Conservation (phyloP, 2,113 vertebrate species). For the Dasyornis broadbenti region DNA sequence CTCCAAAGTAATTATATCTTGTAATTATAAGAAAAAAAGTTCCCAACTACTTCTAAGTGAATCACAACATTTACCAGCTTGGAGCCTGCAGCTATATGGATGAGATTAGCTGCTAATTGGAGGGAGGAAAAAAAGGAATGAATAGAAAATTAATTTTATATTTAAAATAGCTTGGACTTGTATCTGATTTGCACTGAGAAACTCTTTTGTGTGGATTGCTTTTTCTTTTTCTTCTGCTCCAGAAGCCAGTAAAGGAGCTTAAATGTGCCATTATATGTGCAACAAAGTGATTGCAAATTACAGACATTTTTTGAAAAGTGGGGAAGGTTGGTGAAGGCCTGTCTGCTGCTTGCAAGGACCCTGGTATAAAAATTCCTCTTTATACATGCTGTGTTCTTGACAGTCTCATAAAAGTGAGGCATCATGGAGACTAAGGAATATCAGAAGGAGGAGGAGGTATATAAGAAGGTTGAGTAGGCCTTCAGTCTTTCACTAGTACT, state of each 20-base stretch:
- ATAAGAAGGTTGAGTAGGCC: not conserved
- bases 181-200: slow-evolving; percentile 23
- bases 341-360: not conserved
- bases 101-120: slow-evolving; percentile 73
- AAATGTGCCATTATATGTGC: not conserved
- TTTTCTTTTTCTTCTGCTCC: not conserved
- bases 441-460: not conserved
- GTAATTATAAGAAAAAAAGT: slow-evolving; percentile 71
- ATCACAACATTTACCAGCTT: slow-evolving; percentile 62
- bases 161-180: slow-evolving; percentile 42
- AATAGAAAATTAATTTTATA: slow-evolving; percentile 57
- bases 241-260: not conserved
- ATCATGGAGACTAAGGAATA: not conserved
- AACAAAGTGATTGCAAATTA: not conserved
- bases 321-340: not conserved
- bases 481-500: not conserved
- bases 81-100: slow-evolving; percentile 60
- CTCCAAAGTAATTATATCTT: slow-evolving; percentile 71
- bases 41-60: slow-evolving; percentile 56
- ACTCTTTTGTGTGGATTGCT: not conserved
- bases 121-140: slow-evolving; percentile 49
- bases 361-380: not conserved
- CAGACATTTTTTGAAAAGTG: not conserved
- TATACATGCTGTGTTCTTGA: not conserved
- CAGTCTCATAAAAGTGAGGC: not conserved